Percentiles rank a stretch among this genome's conserved stretches.
Evolutionary conservation across 1,140 invertebrate species (phyloP).

Genomic region (Steinernema feltiae): DNA sequence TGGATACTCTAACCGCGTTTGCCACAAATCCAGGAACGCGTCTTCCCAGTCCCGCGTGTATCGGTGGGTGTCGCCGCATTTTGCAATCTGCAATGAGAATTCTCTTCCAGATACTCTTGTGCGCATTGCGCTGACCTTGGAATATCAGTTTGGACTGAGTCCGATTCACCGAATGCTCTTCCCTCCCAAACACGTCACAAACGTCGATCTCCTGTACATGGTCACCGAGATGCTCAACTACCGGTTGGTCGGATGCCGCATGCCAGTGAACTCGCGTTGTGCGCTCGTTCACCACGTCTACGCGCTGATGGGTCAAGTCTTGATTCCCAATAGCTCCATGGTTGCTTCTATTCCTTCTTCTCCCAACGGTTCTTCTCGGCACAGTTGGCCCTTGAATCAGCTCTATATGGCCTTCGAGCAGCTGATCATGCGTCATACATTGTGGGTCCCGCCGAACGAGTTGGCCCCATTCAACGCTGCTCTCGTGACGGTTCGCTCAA

Average conservation of each 20-base stretch:
- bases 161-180: conserved; percentile 10
- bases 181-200: conserved; percentile 10
- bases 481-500: background rate
- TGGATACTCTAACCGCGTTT: background rate
- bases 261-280: background rate
- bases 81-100: background rate
- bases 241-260: background rate
- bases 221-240: conserved; percentile 18
- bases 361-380: background rate
- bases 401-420: conserved; percentile 6
- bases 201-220: conserved; percentile 18
- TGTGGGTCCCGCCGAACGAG: background rate
- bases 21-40: background rate
- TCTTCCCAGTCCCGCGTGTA: conserved; percentile 26
- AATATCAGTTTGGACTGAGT: background rate
- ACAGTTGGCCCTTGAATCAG: background rate
- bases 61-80: conserved; percentile 21
- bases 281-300: background rate
- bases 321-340: background rate
- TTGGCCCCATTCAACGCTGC: background rate
- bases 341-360: background rate
- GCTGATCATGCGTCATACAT: background rate
- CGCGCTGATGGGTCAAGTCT: background rate
- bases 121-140: background rate
- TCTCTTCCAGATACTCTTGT: conserved; percentile 4